phyloP scores from a whole-genome alignment of 2,888 invertebrate species.

The Eilema depressum region DNA sequence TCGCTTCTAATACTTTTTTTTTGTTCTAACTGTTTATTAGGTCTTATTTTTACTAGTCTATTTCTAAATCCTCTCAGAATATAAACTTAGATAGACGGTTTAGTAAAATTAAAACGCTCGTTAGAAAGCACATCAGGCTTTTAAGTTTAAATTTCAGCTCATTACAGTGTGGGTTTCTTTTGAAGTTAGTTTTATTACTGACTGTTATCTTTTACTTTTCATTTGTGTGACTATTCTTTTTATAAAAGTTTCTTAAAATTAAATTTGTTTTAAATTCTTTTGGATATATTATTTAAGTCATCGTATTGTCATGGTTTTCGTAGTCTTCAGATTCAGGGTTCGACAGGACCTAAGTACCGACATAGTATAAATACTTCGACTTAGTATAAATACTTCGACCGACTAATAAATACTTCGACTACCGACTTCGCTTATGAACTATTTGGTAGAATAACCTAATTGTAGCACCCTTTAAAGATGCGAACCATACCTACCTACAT shows the following conservation, averaged over 20 bases:
- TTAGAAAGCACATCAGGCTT: neutral
- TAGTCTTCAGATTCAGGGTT: too few species aligned
- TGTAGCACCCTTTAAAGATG: too few species aligned
- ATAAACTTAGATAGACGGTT: neutral
- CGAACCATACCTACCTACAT: too few species aligned
- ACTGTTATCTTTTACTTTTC: neutral
- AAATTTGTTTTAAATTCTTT: neutral
- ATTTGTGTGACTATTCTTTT: neutral
- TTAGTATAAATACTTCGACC: too few species aligned
- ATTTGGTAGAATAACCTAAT: too few species aligned
- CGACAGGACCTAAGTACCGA: too few species aligned
- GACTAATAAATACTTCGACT: too few species aligned
- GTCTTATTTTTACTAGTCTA: neutral
- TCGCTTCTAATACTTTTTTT: too few species aligned
- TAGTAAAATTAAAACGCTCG: neutral
- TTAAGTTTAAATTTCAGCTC: conserved; percentile 1
- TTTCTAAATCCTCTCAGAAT: neutral
- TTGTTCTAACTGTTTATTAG: neutral
- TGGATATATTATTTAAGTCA: neutral
- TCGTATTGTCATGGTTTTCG: neutral
- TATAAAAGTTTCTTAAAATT: neutral
- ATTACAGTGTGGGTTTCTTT: conserved; percentile 1
- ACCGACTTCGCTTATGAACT: too few species aligned
- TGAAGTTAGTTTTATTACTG: neutral
- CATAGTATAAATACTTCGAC: too few species aligned